A percentile compares a stretch with the other conserved stretches of the same genome.
Evolutionary conservation across 2,113 vertebrate species (phyloP).

Genomic region (Lamprotornis superbus): DNA sequence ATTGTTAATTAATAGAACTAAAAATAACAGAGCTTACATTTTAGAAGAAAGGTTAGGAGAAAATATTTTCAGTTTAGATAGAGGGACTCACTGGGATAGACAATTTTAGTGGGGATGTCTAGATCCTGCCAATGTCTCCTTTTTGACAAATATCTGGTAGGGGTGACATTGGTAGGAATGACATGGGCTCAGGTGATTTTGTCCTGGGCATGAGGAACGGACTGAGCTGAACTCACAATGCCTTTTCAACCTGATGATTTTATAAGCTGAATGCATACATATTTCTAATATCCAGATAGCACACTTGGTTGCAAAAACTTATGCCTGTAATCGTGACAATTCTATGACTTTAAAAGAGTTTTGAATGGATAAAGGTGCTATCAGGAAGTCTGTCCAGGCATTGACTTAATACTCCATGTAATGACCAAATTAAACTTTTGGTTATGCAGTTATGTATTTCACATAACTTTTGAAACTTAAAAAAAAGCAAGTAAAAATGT

Average conservation of each 20-base stretch:
- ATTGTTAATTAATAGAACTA: neutral
- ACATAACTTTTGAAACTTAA: neutral
- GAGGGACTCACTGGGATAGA: neutral
- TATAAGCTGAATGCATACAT: neutral
- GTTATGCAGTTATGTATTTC: neutral
- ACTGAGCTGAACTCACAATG: neutral
- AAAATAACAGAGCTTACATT: neutral
- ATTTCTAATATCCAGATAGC: neutral
- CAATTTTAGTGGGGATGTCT: neutral
- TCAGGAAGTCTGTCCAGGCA: neutral
- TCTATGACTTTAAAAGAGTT: neutral
- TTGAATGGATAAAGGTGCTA: neutral
- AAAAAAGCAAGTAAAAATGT: neutral
- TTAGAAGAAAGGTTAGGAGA: neutral
- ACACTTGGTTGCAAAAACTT: neutral
- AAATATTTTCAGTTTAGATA: fast-evolving
- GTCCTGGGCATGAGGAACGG: neutral
- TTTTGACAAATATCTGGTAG: neutral
- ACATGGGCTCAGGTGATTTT: neutral
- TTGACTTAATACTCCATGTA: neutral
- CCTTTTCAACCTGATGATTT: neutral
- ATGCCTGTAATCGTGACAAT: neutral
- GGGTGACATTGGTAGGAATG: neutral
- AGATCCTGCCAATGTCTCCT: neutral
- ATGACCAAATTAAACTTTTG: neutral